Base-by-base conservation (phyloP, 2,797 vertebrate species). In the Chromobotia macracanthus region DNA sequence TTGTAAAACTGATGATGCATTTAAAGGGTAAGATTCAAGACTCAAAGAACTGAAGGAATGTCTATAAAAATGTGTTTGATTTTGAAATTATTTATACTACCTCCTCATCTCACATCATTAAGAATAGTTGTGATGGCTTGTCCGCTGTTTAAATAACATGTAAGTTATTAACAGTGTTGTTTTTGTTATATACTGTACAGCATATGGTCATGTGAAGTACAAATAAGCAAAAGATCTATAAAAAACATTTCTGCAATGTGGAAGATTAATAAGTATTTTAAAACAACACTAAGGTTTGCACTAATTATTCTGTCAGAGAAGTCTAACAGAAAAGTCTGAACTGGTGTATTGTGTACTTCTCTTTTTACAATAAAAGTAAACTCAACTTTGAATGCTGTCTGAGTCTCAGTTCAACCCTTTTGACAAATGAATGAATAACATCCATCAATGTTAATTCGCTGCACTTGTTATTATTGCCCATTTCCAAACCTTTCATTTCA, bases 151-250 rank as follows among this genome's bases (percentile, higher is more conserved):
- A 85, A 87, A 86, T 86, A 83, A 80, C 87, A 83, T 82, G 83
- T 85, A 87, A 80, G 90, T 89, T 91, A 91, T 86, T 88, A 64
- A 64, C 69, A 31, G 77, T 72, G 76, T 51, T 60, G 38, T 63
- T 78, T 60, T 69, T 77, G 67, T 48, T 44, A 31, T 31, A 3
- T 31, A 38, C 31, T 79, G 38, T 72, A 55, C 56, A 71, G 19
- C 46, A 60, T 66, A 79, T 66, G 81, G 88, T 88, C 91, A 91
- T 91, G 89, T 90, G 90, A 90, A 87, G 77, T 44, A 51, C 25
- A 46, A 75, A 71, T 51, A 21, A 72, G 72, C 65, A 19, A 74
- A 58, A 85, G 73, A 48, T 72, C 81, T 70, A 61, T 46, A 19
- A 65, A 46, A 19, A 65, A 18, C 16, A 12, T 75, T 79, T 82